Conservation (phyloP, 2,797 vertebrate species). For the Gambelia wislizenii region DNA sequence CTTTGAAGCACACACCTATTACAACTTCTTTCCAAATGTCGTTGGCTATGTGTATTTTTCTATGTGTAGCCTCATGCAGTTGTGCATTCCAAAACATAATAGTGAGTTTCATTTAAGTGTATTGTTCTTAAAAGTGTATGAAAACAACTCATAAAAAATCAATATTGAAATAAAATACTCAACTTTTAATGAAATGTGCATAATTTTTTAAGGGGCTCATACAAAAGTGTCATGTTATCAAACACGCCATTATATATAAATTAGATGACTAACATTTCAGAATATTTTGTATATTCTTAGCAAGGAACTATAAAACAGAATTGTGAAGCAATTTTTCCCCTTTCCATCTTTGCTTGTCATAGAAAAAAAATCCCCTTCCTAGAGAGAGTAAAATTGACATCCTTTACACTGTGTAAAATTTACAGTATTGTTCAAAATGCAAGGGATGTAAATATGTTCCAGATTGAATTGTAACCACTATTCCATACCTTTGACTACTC, state of each 20-base stretch:
- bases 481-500: not conserved
- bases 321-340: not conserved
- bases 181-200: constrained; percentile 71
- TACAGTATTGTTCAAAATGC: not conserved
- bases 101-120: constrained; percentile 57
- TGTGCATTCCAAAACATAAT: constrained; percentile 63
- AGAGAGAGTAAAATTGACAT: not conserved
- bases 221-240: not conserved
- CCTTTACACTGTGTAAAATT: not conserved
- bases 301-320: not conserved
- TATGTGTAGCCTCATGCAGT: constrained; percentile 64
- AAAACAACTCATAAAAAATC: constrained; percentile 72
- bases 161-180: constrained; percentile 83
- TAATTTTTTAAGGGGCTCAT: constrained; percentile 53
- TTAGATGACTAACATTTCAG: not conserved
- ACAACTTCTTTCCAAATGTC: constrained; percentile 49
- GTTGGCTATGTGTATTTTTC: constrained; percentile 68
- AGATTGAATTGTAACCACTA: not conserved
- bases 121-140: constrained; percentile 65
- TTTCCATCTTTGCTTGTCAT: not conserved
- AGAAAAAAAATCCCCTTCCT: too few relatives aligned
- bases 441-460: not conserved
- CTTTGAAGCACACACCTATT: constrained; percentile 41
- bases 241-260: not conserved
- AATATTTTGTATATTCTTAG: not conserved